Evolutionary conservation across 2,888 invertebrate genomes (phyloP), one percentile per base, ranked within the genome.

Genomic region (Tiliacea aurago): DNA sequence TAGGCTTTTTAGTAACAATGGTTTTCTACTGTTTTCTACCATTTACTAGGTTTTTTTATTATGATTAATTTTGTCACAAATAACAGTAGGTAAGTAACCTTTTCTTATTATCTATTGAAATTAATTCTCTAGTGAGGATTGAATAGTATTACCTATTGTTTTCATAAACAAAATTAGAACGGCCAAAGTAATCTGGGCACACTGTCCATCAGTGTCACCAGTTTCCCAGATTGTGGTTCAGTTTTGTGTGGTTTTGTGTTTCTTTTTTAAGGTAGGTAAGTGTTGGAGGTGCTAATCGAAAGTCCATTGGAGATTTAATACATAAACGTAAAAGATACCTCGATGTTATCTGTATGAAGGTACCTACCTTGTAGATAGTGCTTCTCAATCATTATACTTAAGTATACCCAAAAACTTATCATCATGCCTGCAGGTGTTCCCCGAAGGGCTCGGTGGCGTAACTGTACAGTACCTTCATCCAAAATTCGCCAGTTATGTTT

Each of bases 1-100:
- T 6, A 18, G 62, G 45, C 43, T 45, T 51, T 77, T 56, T 28
- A 58, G 43, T 6, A 1, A 2, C 33, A 0, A 9, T 4, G 9
- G 13, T 70, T 55, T 45, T 9, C n/a, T 61, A 66, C 53, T 23
- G 13, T 70, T 55, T 45, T 9, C n/a, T 61, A 66, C 53, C 33
- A 62, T 45, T 59, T 37, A 1, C 33, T 51, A 59, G 23, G 2
- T 41, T 66, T 15, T 18, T 33, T 28, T 15, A 10, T 1, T 43
- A 13, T 41, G 7, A 20, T n/a, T 49, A 65, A 28, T 11, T 13
- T 5, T 23, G 9, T 11, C 23, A 43, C 4, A 51, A 28, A 55
- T 1, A 23, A 51, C n/a, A n/a, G n/a, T n/a, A n/a, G n/a, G n/a
- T n/a, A n/a, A n/a, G n/a, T 15, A 51, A 53, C 23, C 13, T 6